Evolutionary conservation across 2,888 invertebrate genomes (phyloP), one percentile per base, ranked within the genome.

Genomic region (Protodeltote pygarga): DNA sequence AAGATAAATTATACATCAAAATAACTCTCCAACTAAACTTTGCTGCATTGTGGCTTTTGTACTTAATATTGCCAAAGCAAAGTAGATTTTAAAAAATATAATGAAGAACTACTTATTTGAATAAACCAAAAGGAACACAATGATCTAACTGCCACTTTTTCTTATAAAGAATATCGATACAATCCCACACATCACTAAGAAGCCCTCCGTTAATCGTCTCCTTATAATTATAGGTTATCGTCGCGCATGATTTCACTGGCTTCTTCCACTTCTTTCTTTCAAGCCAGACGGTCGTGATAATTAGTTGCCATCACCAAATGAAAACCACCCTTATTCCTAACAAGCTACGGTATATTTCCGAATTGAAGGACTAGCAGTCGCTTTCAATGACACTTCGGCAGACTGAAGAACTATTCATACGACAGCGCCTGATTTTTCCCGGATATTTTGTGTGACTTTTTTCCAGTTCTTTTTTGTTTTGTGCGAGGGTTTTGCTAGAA

Each of bases 221-320:
- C 74, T 76, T 72, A 81, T 81, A 81, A 84, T 82, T 82, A 83
- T 79, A 81, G 79, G 76, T 73, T 82, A 83, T 82, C 77, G 80
- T 78, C 79, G 67, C 77, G 73, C 78, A 68, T 74, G 81, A 83
- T 83, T 83, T 82, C 77, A 81, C 79, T 65, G 83, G 79, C 83
- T 83, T 82, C 83, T 73, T 70, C 70, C 77, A 68, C 73, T 73
- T 55, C 62, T 73, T 78, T 81, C 79, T 81, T 81, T 74, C 66
- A 63, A 60, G 62, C 60, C 54, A 59, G 55, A 57, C 66, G 65
- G 38, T 54, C 57, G 61, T 47, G 66, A 69, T 82, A 83, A 83
- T 83, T 83, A 83, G 81, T 77, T 69, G 37, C 42, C 19, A 20
- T 23, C 10, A 23, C n/a, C 53, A 55, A n/a, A 4, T 13, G 3